Conservation (phyloP, 2,113 vertebrate genomes). For the Pogona vitticeps region DNA sequence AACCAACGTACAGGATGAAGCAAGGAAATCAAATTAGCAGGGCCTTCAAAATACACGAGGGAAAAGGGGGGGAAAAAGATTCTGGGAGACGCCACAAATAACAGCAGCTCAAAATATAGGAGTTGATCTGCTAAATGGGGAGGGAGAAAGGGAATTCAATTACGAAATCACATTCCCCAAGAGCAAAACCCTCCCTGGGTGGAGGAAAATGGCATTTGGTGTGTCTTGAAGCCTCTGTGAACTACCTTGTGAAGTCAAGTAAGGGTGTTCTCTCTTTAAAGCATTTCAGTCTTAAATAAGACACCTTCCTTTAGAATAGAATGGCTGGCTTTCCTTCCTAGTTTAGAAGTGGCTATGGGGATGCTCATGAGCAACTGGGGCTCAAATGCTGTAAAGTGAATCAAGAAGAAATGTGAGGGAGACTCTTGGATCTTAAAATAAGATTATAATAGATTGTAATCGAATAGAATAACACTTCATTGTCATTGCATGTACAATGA, state of each 20-base stretch:
- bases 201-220: neutral
- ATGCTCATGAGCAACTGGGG: neutral
- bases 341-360: neutral
- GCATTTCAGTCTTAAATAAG: neutral
- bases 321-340: neutral
- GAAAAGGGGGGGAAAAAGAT: neutral
- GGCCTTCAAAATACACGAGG: conserved; percentile 43
- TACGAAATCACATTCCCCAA: conserved; percentile 21
- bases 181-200: conserved; percentile 13
- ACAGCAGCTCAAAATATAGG: conserved; percentile 5
- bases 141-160: conserved; percentile 33
- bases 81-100: conserved; percentile 20
- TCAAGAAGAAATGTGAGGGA: neutral
- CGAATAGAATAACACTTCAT: too few species aligned
- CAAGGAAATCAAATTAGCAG: conserved; percentile 59
- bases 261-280: neutral
- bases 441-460: too few species aligned
- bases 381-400: neutral
- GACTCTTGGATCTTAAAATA: neutral
- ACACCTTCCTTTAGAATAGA: neutral
- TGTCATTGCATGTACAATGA: too few species aligned
- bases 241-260: neutral
- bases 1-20: conserved; percentile 30
- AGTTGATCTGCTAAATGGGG: conserved; percentile 17
- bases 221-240: neutral